These are phyloP conservation scores for Hydrotaea diabolus DNA, from an alignment of 2,888 invertebrate species.

Conservation along the genomic window DNA sequence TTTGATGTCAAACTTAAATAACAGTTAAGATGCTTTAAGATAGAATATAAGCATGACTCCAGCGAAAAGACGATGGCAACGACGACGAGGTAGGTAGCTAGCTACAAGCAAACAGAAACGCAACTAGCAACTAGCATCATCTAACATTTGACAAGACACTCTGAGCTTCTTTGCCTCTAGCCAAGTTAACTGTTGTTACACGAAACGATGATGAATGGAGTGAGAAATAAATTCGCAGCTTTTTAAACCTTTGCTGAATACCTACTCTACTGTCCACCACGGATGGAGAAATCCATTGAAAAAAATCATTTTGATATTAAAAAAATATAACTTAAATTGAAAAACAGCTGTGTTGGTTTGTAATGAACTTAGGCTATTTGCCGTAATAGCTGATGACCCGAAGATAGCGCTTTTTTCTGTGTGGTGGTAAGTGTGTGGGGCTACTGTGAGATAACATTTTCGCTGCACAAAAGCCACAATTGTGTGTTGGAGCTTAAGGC, in stretches of 20 bases:
- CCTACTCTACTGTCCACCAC: not conserved
- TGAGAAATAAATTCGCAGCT: conserved; percentile 20
- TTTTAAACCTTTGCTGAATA: not conserved
- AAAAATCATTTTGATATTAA: no score
- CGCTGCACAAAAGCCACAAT: not conserved
- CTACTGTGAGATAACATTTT: not conserved
- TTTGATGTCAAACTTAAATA: conserved; percentile 63
- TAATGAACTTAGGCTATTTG: conserved; percentile 35
- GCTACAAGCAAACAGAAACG: no score
- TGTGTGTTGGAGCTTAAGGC: conserved; percentile 27
- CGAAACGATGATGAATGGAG: conserved; percentile 25
- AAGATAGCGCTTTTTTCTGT: not conserved
- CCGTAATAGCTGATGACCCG: conserved; percentile 27
- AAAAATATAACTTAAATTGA: no score
- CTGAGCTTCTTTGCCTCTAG: not conserved
- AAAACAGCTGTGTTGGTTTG: not conserved
- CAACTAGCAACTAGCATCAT: no score
- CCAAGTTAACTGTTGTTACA: not conserved
- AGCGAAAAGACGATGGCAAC: no score
- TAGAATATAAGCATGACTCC: not conserved
- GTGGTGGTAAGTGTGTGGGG: no score
- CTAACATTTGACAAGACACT: conserved; percentile 6
- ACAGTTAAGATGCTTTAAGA: conserved; percentile 39
- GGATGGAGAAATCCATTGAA: no score
- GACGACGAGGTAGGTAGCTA: no score